Conservation (phyloP, 2,797 vertebrate species). For the Leptoclinus maculatus region DNA sequence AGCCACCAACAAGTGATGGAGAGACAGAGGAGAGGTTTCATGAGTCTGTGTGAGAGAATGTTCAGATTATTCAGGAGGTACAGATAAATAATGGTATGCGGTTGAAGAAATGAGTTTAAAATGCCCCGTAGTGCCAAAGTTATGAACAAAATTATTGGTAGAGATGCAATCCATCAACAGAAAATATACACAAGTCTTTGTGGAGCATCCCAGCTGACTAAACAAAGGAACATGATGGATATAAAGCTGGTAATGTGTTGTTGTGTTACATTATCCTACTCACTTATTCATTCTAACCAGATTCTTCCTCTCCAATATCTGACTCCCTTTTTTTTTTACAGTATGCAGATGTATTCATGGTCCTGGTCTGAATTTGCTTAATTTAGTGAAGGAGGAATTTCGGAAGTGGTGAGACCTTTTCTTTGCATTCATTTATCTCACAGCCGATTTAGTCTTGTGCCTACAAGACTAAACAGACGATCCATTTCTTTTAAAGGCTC, state of each 20-base stretch:
- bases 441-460: neutral
- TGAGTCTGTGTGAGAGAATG: slow-evolving; percentile 13
- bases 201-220: neutral
- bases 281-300: neutral
- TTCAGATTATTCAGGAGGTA: slow-evolving; percentile 21
- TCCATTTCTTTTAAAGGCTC: neutral
- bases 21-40: slow-evolving; percentile 9
- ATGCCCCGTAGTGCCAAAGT: slow-evolving; percentile 10
- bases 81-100: slow-evolving; percentile 16
- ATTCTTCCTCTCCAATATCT: neutral
- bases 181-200: neutral
- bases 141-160: slow-evolving; percentile 27
- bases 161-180: slow-evolving; percentile 6
- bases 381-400: neutral
- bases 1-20: slow-evolving; percentile 17
- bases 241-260: neutral
- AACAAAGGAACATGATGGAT: neutral
- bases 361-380: neutral
- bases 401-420: neutral
- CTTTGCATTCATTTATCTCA: neutral
- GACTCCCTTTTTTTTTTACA: neutral
- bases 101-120: slow-evolving; percentile 25
- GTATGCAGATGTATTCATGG: neutral
- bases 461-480: neutral
- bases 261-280: neutral